Evolutionary conservation across 2,113 vertebrate genomes (phyloP).

Genomic region (Brachypteracias leptosomus): DNA sequence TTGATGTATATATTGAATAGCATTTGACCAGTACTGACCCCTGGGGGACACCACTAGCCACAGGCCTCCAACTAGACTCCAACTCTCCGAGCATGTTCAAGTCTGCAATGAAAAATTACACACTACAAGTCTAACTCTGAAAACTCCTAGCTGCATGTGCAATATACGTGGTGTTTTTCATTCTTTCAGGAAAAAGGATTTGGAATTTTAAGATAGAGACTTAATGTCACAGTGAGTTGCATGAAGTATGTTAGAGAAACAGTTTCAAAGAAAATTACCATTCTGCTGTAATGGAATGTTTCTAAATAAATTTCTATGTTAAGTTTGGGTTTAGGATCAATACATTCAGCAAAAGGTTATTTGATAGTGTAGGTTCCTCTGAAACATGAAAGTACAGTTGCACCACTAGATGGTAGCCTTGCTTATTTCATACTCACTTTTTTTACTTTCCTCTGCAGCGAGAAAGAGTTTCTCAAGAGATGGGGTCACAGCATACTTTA

Average conservation of each 20-base stretch:
- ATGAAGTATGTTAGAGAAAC: not conserved
- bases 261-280: not conserved
- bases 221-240: not conserved
- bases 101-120: not conserved
- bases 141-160: not conserved
- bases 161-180: accelerated
- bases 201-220: not conserved
- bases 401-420: conserved; percentile 62
- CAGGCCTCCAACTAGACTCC: too few relatives aligned
- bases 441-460: accelerated
- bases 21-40: too few relatives aligned
- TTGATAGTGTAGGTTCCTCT: not conserved
- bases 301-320: not conserved
- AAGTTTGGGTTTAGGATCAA: not conserved
- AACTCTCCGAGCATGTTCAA: not conserved
- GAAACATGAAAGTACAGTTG: not conserved
- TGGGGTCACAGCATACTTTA: accelerated
- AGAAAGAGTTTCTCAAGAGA: not conserved
- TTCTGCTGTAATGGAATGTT: not conserved
- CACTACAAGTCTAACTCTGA: not conserved
- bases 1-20: too few relatives aligned
- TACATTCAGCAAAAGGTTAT: not conserved
- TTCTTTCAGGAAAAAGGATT: not conserved
- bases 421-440: not conserved
- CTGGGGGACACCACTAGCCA: too few relatives aligned